These are phyloP conservation scores for Aldabrachelys gigantea DNA, from an alignment of 2,113 vertebrate species.

Conservation along the genomic window DNA sequence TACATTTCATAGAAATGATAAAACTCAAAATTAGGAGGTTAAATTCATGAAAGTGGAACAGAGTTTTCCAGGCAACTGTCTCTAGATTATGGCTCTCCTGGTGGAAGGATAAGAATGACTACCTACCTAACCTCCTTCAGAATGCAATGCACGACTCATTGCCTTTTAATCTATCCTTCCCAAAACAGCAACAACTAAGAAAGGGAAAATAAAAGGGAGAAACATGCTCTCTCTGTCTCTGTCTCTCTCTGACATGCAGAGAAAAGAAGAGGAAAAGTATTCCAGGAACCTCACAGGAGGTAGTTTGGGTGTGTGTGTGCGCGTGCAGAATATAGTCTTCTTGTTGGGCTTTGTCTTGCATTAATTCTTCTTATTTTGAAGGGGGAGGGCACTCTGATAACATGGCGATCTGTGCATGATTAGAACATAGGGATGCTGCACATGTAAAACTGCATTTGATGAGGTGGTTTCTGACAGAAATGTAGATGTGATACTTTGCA, in stretches of 20 bases:
- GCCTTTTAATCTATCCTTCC: not conserved
- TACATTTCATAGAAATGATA: not conserved
- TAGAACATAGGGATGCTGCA: not conserved
- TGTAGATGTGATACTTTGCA: not conserved
- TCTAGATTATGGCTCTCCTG: not conserved
- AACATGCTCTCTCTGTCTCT: not conserved
- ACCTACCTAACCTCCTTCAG: not conserved
- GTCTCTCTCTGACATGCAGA: not conserved
- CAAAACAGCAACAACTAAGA: not conserved
- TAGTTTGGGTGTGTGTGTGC: too few species aligned
- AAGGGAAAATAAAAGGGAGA: not conserved
- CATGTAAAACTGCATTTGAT: not conserved
- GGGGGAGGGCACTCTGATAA: not conserved
- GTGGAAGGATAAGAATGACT: not conserved
- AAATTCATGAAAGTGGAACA: not conserved
- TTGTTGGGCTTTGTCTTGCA: not conserved
- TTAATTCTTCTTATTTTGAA: not conserved
- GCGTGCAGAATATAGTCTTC: not conserved
- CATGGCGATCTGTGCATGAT: not conserved
- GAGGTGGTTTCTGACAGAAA: not conserved
- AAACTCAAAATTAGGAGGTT: not conserved
- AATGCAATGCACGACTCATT: not conserved
- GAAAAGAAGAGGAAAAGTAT: not conserved
- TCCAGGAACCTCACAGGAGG: not conserved
- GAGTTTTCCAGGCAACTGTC: not conserved